Evolutionary conservation across 1,140 invertebrate genomes (phyloP).

Genomic region (Drosophila trapezifrons): DNA sequence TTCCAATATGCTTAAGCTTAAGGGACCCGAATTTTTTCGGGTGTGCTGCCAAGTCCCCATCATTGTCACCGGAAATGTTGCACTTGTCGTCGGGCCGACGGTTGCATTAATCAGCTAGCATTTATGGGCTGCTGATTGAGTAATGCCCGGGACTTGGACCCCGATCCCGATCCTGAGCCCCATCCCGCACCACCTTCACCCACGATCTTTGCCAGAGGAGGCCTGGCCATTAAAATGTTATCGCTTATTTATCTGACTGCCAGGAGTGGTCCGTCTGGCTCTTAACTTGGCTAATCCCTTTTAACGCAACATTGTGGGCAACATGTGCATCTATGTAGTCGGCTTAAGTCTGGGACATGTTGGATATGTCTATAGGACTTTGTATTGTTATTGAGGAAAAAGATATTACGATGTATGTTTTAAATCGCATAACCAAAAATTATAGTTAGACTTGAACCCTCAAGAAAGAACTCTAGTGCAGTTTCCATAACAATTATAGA

Average conservation of each 20-base stretch:
- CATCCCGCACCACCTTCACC: conserved; percentile 1
- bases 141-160: conserved; percentile 43
- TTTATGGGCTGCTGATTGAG: conserved; percentile 71
- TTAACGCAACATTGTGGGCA: conserved; percentile 55
- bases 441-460: too few species aligned
- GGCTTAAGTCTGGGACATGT: background rate
- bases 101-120: conserved; percentile 66
- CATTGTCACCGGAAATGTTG: conserved; percentile 69
- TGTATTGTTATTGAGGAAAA: background rate
- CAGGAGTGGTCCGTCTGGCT: conserved; percentile 2
- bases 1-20: too few species aligned
- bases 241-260: conserved; percentile 67
- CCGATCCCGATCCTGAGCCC: background rate
- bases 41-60: conserved; percentile 2
- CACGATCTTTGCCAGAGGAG: conserved; percentile 18
- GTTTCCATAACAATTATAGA: too few species aligned
- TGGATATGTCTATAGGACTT: background rate
- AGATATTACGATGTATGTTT: background rate
- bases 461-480: too few species aligned
- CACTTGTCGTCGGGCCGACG: conserved; percentile 55
- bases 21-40: background rate
- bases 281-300: conserved; percentile 37
- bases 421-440: too few species aligned
- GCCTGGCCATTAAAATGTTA: conserved; percentile 71
- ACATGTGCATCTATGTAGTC: conserved; percentile 2